phyloP scores from a whole-genome alignment of 1,140 invertebrate genomes.

The Bombyx mandarina region DNA sequence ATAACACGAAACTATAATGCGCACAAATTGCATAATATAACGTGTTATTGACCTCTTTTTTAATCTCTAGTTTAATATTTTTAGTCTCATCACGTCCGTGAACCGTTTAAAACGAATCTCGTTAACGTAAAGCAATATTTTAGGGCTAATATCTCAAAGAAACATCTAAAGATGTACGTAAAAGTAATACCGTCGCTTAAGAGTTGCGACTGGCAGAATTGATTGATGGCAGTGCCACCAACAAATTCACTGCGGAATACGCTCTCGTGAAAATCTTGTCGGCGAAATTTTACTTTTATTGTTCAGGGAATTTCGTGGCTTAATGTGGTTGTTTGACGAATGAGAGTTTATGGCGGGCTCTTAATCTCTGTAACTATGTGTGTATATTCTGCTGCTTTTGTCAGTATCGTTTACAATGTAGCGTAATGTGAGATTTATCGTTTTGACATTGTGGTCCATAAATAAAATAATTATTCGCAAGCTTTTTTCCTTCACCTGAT shows the following conservation, averaged over 20 bases:
- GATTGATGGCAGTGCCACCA: conserved; percentile 47
- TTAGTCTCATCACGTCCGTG: no score
- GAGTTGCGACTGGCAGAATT: conserved; percentile 44
- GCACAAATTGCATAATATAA: no score
- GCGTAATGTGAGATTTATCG: no score
- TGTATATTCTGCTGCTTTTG: no score
- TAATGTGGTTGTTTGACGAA: not conserved
- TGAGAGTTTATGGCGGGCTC: not conserved
- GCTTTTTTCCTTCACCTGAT: no score
- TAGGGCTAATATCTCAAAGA: conserved; percentile 35
- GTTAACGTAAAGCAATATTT: conserved; percentile 29
- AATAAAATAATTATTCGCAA: no score
- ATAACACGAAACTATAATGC: no score
- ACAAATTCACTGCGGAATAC: conserved; percentile 47
- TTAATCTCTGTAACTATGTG: no score
- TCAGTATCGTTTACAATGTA: no score
- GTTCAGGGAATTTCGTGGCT: not conserved
- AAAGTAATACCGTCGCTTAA: conserved; percentile 56
- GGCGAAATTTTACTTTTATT: conserved; percentile 5
- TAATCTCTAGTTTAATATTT: no score
- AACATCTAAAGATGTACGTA: conserved; percentile 45
- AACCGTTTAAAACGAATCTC: not conserved
- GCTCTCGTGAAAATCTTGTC: conserved; percentile 16
- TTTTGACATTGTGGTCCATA: no score
- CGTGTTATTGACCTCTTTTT: no score